Evolutionary conservation across 2,888 invertebrate species (phyloP).

Genomic region (Diloba caeruleocephala): DNA sequence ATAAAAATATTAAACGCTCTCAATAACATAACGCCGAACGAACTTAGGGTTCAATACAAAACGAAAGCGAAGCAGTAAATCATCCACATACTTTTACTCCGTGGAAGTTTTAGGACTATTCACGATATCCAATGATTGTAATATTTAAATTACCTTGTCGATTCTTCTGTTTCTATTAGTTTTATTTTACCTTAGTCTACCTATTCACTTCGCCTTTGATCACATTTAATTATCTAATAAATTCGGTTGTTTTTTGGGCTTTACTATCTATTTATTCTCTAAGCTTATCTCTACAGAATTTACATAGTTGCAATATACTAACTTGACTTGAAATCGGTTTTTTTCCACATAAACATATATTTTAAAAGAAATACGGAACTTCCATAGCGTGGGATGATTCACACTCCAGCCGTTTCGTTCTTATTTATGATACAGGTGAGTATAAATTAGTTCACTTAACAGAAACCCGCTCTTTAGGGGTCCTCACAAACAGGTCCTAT

Average conservation of each 20-base stretch:
- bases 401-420: slow-evolving; percentile 64
- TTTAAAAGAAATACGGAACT: slow-evolving; percentile 49
- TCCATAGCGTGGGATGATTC: slow-evolving; percentile 51
- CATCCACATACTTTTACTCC: slow-evolving; percentile 16
- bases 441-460: slow-evolving; percentile 88
- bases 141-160: neutral
- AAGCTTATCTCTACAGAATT: slow-evolving; percentile 32
- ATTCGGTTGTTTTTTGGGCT: neutral
- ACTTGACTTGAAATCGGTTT: slow-evolving; percentile 26
- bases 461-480: slow-evolving; percentile 85
- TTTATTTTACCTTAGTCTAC: neutral
- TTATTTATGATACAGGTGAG: slow-evolving; percentile 84
- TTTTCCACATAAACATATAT: slow-evolving; percentile 27
- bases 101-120: neutral
- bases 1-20: slow-evolving; percentile 72
- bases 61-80: slow-evolving; percentile 20
- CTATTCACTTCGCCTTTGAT: neutral
- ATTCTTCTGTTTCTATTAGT: neutral
- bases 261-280: slow-evolving; percentile 2
- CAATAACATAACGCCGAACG: slow-evolving; percentile 65
- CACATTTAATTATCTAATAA: slow-evolving; percentile 1
- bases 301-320: slow-evolving; percentile 37
- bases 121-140: neutral
- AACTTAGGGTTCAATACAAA: slow-evolving; percentile 45
- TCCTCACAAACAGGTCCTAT: slow-evolving; percentile 84